Percentiles rank a stretch among this genome's conserved stretches.
Conservation (phyloP, 2,797 vertebrate genomes). For the Smutsia temminckii region DNA sequence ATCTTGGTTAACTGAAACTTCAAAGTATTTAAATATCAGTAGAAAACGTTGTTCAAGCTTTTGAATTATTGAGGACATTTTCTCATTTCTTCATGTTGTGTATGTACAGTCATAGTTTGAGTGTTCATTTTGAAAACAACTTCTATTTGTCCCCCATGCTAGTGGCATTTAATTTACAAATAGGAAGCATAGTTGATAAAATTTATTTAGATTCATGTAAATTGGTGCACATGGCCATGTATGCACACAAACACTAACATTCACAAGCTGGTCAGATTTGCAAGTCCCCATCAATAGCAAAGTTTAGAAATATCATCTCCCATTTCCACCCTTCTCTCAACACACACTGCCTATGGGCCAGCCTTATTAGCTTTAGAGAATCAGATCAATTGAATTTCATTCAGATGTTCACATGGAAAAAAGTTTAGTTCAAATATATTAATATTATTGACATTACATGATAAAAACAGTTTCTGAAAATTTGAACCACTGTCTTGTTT, state of each 20-base stretch:
- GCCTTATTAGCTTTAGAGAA: conserved; percentile 22
- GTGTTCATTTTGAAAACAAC: conserved; percentile 3
- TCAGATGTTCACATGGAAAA: conserved; percentile 1
- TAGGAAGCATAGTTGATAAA: neutral
- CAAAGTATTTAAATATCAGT: neutral
- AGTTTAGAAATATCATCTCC: neutral
- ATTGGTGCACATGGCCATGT: neutral
- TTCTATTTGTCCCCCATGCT: neutral
- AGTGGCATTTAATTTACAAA: conserved; percentile 30
- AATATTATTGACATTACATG: neutral
- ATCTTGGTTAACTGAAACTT: conserved; percentile 15
- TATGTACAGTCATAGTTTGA: neutral
- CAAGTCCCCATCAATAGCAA: neutral
- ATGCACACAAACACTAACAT: neutral
- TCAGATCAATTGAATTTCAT: conserved; percentile 22
- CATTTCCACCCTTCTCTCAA: neutral
- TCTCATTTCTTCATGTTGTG: neutral
- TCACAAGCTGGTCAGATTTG: neutral
- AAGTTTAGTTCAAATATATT: neutral
- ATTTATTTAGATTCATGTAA: neutral
- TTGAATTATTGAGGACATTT: conserved; percentile 20
- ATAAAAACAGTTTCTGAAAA: conserved; percentile 41
- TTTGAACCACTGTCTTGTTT: neutral
- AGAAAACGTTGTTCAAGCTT: conserved; percentile 15
- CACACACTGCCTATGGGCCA: neutral